Evolutionary conservation across 1,140 invertebrate species (phyloP).

Genomic region (Hyles euphorbiae): DNA sequence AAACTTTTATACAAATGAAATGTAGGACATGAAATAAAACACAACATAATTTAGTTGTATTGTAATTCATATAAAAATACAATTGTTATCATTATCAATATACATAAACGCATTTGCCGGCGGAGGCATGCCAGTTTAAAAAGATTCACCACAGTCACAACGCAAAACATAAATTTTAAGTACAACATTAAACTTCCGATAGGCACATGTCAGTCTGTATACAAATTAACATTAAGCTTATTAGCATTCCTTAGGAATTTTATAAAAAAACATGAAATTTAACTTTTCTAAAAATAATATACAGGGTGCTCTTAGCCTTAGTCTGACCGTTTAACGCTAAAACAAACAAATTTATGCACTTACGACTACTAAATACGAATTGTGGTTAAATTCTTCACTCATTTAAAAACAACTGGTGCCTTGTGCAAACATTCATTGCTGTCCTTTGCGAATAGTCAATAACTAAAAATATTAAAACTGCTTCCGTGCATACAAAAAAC

Average conservation of each 20-base stretch:
- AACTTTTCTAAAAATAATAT: slow-evolving; percentile 2
- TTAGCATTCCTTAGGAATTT: slow-evolving; percentile 3
- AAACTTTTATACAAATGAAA: too few species aligned
- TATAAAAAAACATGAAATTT: not conserved
- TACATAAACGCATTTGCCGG: slow-evolving; percentile 62
- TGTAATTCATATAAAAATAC: slow-evolving; percentile 74
- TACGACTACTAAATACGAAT: too few species aligned
- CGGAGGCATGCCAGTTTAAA: slow-evolving; percentile 49
- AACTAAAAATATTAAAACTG: too few species aligned
- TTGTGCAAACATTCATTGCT: too few species aligned
- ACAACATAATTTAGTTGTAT: slow-evolving; percentile 35
- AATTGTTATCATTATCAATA: slow-evolving; percentile 61
- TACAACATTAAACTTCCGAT: slow-evolving; percentile 35
- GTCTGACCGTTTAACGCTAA: too few species aligned
- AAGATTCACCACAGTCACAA: slow-evolving; percentile 31
- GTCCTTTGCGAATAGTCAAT: too few species aligned
- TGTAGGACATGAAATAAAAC: slow-evolving; percentile 26
- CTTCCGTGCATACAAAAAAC: too few species aligned
- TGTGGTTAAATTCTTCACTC: too few species aligned
- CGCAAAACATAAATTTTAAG: slow-evolving; percentile 54
- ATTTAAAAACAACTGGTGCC: too few species aligned
- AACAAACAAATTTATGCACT: too few species aligned
- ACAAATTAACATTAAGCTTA: slow-evolving; percentile 16
- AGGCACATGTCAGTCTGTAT: slow-evolving; percentile 48
- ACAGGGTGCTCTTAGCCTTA: slow-evolving; percentile 8